A percentile compares a stretch with the other conserved stretches of the same genome.
phyloP scores from a whole-genome alignment of 2,797 vertebrate genomes.

The Enteromius paludinosus region DNA sequence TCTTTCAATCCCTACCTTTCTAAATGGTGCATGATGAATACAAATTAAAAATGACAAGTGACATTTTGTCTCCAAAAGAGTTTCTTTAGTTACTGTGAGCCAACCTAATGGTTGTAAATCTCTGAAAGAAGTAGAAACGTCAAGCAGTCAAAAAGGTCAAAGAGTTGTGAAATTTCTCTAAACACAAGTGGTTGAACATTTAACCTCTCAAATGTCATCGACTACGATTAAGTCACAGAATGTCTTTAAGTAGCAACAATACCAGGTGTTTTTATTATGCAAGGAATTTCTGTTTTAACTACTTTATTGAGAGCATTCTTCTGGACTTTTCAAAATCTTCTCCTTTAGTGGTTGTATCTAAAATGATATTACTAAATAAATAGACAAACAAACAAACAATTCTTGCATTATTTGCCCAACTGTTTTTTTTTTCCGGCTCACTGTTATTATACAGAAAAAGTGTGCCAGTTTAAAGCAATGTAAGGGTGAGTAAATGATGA shows the following conservation, averaged over 20 bases:
- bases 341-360: background rate
- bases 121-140: background rate
- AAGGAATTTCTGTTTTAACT: background rate
- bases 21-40: background rate
- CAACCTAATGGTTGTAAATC: background rate
- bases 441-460: background rate
- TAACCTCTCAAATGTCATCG: background rate
- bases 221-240: background rate
- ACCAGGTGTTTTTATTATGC: background rate
- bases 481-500: background rate
- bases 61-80: background rate
- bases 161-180: background rate
- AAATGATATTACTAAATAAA: background rate
- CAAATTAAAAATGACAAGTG: background rate
- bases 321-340: background rate
- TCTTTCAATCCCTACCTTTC: background rate
- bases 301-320: background rate
- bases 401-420: background rate
- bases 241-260: background rate
- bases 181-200: background rate
- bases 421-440: background rate
- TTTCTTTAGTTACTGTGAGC: too few species aligned
- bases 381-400: background rate
- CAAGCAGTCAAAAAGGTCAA: background rate
- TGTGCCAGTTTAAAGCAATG: background rate